These are phyloP conservation scores for Anguilla megastoma DNA, from an alignment of 2,797 vertebrate genomes.

Conservation along the genomic window DNA sequence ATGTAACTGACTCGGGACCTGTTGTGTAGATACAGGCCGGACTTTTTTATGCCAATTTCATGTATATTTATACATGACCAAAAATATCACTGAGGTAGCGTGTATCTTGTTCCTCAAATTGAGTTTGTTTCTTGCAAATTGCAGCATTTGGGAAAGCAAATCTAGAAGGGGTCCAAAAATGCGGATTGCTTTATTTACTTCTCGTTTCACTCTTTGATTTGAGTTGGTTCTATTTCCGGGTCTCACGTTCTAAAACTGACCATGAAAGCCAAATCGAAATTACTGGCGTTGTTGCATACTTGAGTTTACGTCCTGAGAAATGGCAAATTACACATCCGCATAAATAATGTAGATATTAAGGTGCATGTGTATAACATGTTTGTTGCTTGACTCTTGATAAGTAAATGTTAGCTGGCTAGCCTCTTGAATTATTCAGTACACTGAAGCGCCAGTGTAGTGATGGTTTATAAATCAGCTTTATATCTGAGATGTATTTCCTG, in stretches of 20 bases:
- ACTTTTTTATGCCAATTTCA: no score
- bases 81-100: no score
- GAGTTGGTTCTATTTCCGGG: not conserved
- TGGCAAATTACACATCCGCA: not conserved
- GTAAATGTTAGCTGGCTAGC: not conserved
- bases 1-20: no score
- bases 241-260: not conserved
- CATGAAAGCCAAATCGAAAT: not conserved
- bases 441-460: not conserved
- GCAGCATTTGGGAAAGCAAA: no score
- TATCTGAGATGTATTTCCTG: not conserved
- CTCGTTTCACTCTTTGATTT: not conserved
- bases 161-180: no score
- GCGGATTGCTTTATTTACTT: no score
- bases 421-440: not conserved
- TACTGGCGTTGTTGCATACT: no score
- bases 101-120: no score
- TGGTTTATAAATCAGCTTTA: not conserved
- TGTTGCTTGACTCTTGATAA: not conserved
- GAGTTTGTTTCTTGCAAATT: no score
- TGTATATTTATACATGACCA: no score
- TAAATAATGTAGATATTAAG: not conserved
- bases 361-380: not conserved
- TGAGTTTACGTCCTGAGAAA: no score
- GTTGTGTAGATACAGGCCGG: no score